A percentile compares a stretch with the other conserved stretches of the same genome.
Evolutionary conservation across 2,797 vertebrate genomes (phyloP).

Genomic region (Amphiprion clarkii): DNA sequence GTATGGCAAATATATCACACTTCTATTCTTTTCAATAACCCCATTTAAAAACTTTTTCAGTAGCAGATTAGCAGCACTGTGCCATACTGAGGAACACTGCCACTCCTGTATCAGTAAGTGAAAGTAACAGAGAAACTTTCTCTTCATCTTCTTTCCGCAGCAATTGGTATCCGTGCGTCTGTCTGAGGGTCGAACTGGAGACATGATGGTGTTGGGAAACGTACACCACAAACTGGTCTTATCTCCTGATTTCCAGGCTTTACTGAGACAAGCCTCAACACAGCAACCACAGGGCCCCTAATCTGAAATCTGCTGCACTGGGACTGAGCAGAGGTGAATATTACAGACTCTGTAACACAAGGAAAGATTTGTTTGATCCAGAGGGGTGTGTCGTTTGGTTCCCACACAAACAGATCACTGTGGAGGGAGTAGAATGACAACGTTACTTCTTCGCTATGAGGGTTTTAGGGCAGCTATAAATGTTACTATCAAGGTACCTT

Average conservation of each 20-base stretch:
- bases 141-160: slow-evolving; percentile 62
- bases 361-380: not conserved
- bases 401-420: not conserved
- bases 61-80: no score
- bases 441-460: not conserved
- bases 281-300: slow-evolving; percentile 34
- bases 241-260: slow-evolving; percentile 84
- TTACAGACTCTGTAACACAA: no score
- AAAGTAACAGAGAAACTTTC: not conserved
- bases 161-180: slow-evolving; percentile 84
- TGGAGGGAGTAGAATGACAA: no score
- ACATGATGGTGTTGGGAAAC: slow-evolving; percentile 85
- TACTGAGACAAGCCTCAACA: slow-evolving; percentile 70
- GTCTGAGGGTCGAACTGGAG: slow-evolving; percentile 80
- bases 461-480: not conserved
- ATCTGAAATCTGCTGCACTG: not conserved
- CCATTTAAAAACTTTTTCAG: no score
- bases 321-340: not conserved
- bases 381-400: no score
- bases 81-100: no score
- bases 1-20: no score
- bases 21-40: no score
- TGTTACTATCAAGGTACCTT: no score
- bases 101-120: no score
- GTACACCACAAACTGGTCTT: slow-evolving; percentile 85